Evolutionary conservation across 2,888 invertebrate genomes (phyloP), one percentile per base, ranked within the genome.

Genomic region (Eristalis tenax): DNA sequence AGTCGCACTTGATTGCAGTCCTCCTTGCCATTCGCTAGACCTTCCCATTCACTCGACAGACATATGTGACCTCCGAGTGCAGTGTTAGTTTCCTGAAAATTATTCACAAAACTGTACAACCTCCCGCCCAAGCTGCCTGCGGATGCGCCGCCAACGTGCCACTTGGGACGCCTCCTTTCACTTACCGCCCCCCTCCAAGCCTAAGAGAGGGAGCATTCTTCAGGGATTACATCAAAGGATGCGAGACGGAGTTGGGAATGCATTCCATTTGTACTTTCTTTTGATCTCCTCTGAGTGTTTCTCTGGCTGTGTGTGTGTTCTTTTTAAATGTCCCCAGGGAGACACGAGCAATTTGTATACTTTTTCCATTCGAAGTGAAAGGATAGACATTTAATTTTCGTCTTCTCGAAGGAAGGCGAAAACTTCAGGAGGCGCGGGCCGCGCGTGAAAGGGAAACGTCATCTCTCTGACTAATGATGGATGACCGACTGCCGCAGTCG

Each of bases 141-240:
- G 35, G 59, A 26, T 59, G 11, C 40, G 28, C 61, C 22, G 23
- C 22, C 56, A 63, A 38, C 63, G 38, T 18, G 56, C 56, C 74
- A 22, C 74, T 40, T 57, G 81, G 65, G 81, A 81, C 69, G 8
- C 40, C 38, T 13, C 38, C 13, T 13, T 38, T 38, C 8, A 32
- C 32, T 32, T 6, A 32, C n/a, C 59, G 32, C 15, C 61, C n/a
- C 13, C 11, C 18, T 35, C 11, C 0, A 6, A 50, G 15, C 2
- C 43, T 63, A 69, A 66, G 82, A 82, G 50, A 70, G 23, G 43
- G 66, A 74, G 70, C 75, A 87, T 75, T 76, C 87, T 83, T 70
- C 28, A 23, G 87, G 83, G 87, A 87, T 65, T 80, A 87, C 87
- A 87, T 87, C 87, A 87, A 87, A 87, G 83, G 83, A 83, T 80